Base-by-base conservation (phyloP, 2,797 vertebrate genomes). In the Synanceia verrucosa region DNA sequence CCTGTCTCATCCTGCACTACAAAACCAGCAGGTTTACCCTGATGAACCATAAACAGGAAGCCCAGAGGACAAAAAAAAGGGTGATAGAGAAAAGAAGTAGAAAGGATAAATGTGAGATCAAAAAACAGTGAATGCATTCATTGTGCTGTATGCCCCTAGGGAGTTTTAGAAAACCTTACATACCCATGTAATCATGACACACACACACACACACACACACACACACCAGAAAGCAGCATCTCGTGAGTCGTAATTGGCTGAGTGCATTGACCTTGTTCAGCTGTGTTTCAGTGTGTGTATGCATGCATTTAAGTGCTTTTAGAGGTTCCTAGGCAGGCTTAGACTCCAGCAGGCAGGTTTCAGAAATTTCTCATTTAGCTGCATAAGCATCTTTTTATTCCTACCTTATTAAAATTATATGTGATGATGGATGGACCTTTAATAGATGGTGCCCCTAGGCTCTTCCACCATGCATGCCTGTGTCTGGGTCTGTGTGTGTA, bases 371-470 rank as follows among this genome's bases (percentile, higher is more conserved):
- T 76, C 57, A 71, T 81, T 87, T 81, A 81, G 84, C 90, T 65
- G 44, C 11, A 41, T 88, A 87, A 86, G 91, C 88, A 86, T 70
- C 34, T 90, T 89, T 89, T 90, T 82, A 78, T 84, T 79, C 71
- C 51, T 67, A 31, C 67, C 37, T 8, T 85, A 89, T 90, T 85
- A 90, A 91, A 91, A 84, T 91, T 77, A 88, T 60, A 90, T 89
- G 86, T 75, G 82, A 87, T 89, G 90, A 90, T 89, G 85, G 88
- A 90, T 85, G 77, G 78, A 74, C 64, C 82, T 75, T 85, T 91
- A 89, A 89, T 88, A 88, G 83, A 83, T 66, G 72, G 56, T 84
- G 68, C 72, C 82, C 78, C 66, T 48, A 48, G 82, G 86, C 85
- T 79, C 58, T 68, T 71, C 75, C 26, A 84, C 36, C 46, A 19